These are phyloP conservation scores for Propithecus coquereli DNA, from an alignment of 2,113 vertebrate species.

Conservation along the genomic window DNA sequence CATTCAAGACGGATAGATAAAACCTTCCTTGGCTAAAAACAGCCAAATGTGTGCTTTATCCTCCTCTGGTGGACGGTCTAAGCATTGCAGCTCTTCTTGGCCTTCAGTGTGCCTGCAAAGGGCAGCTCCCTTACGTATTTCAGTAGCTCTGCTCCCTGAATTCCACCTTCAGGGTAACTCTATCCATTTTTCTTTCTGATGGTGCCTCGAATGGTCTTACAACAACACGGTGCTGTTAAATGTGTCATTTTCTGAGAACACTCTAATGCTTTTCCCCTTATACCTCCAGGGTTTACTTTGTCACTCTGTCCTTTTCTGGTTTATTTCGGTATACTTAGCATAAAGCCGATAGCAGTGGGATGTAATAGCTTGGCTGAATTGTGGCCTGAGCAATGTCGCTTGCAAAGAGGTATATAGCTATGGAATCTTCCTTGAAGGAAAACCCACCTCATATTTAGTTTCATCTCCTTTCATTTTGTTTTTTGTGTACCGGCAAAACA, in stretches of 20 bases:
- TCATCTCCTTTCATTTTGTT: background rate
- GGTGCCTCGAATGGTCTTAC: background rate
- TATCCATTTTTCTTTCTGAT: background rate
- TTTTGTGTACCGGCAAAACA: background rate
- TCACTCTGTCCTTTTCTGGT: background rate
- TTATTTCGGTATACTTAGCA: background rate
- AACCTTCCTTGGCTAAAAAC: background rate
- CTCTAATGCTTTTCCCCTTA: background rate
- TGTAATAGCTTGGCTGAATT: background rate
- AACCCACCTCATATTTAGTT: background rate
- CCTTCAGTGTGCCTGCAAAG: background rate
- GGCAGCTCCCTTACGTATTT: background rate
- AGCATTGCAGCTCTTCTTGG: background rate
- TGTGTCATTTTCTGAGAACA: conserved; percentile 17
- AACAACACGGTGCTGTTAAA: background rate
- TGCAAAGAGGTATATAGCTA: background rate
- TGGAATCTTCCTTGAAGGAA: conserved; percentile 13
- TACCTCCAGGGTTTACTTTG: background rate
- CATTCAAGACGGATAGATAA: background rate
- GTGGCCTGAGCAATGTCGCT: background rate
- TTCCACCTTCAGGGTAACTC: background rate
- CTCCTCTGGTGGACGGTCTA: background rate
- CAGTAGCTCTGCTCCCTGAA: background rate
- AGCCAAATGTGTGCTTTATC: background rate
- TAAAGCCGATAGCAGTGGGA: background rate